Percentiles rank a stretch among this genome's conserved stretches.
phyloP scores from a whole-genome alignment of 2,888 invertebrate species.

The Limnephilus rhombicus region DNA sequence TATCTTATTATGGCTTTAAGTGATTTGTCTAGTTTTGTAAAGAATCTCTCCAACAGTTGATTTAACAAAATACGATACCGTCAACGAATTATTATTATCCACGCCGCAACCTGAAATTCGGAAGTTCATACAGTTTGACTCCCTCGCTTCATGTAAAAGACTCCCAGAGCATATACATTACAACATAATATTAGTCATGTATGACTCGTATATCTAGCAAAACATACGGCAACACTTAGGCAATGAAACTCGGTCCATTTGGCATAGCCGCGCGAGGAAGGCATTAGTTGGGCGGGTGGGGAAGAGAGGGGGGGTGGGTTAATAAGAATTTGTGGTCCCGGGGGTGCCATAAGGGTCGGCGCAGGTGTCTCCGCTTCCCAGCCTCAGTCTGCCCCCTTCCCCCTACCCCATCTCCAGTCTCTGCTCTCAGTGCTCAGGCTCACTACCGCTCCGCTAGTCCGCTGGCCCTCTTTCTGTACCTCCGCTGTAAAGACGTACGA shows the following conservation, averaged over 20 bases:
- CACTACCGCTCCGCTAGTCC: not conserved
- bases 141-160: constrained; percentile 1
- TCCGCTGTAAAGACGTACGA: constrained; percentile 4
- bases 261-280: constrained; percentile 41
- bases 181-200: constrained; percentile 24
- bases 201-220: constrained; percentile 32
- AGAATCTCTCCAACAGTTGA: not conserved
- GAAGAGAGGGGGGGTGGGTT: constrained; percentile 52
- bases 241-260: constrained; percentile 48
- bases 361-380: constrained; percentile 64
- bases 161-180: not conserved
- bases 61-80: not conserved
- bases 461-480: not conserved
- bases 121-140: not conserved
- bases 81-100: not conserved
- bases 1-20: too few relatives aligned
- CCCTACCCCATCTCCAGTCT: not conserved
- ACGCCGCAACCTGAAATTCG: not conserved
- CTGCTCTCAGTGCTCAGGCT: not conserved
- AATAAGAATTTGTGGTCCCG: constrained; percentile 65
- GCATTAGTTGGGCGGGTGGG: constrained; percentile 18
- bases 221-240: constrained; percentile 42
- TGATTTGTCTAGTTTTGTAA: not conserved
- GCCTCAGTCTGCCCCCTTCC: constrained; percentile 52
- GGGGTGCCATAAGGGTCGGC: constrained; percentile 55